A percentile compares a stretch with the other conserved stretches of the same genome.
Conservation (phyloP, 2,797 vertebrate species). For the Hypotaenidia philippensis region DNA sequence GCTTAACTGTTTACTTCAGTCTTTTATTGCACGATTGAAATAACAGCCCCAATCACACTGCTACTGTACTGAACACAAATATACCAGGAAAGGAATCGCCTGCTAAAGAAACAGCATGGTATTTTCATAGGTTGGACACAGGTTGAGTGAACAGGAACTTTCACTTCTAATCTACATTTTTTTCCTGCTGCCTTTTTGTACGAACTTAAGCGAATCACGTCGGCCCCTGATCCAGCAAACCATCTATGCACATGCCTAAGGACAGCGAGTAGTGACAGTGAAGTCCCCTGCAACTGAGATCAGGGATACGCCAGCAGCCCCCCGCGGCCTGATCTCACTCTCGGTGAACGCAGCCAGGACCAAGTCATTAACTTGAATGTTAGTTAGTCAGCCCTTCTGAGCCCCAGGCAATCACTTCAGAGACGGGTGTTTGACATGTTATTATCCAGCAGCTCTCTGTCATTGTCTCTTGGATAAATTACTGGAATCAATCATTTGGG, state of each 20-base stretch:
- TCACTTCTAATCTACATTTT: not conserved
- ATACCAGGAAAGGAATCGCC: not conserved
- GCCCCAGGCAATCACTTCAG: not conserved
- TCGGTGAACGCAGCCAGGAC: accelerated
- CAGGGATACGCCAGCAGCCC: not conserved
- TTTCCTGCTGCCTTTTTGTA: not conserved
- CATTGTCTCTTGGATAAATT: conserved; percentile 18
- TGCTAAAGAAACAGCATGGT: not conserved
- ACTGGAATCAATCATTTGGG: conserved; percentile 24
- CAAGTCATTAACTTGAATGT: not conserved
- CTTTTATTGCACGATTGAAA: not conserved
- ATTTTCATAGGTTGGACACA: not conserved
- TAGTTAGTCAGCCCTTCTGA: not conserved
- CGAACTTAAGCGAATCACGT: not conserved
- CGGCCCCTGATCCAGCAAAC: not conserved
- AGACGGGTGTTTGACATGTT: not conserved
- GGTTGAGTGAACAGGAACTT: not conserved
- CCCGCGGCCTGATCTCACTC: not conserved
- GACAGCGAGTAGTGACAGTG: not conserved
- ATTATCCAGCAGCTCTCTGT: conserved; percentile 30
- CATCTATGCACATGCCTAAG: not conserved
- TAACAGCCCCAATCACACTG: not conserved
- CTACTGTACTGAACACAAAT: conserved; percentile 45
- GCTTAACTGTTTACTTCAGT: conserved; percentile 18
- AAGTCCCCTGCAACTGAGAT: not conserved